Conservation (phyloP, 2,888 invertebrate genomes). For the Periphyllus acericola region DNA sequence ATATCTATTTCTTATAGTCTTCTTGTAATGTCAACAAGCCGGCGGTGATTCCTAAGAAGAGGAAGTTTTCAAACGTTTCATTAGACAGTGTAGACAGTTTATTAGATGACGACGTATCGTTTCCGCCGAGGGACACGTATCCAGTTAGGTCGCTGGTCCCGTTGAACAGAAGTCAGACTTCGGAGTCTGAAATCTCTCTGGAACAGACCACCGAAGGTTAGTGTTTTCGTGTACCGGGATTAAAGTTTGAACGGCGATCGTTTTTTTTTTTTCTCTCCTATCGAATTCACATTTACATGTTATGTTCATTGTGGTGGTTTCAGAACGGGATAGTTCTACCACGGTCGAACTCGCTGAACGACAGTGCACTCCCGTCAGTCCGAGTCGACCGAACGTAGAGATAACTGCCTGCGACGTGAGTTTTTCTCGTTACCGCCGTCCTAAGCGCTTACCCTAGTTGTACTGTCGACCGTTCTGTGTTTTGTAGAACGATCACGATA, state of each 20-base stretch:
- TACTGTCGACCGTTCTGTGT: neutral
- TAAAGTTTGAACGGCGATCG: neutral
- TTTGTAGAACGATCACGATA: constrained; percentile 50
- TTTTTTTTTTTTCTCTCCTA: too few relatives aligned
- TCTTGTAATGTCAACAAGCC: constrained; percentile 25
- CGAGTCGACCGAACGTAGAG: constrained; percentile 56
- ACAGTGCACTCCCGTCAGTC: constrained; percentile 50
- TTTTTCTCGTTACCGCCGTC: neutral
- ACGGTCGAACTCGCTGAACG: constrained; percentile 55
- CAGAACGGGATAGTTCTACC: constrained; percentile 57
- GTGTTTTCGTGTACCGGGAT: constrained; percentile 14
- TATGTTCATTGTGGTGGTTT: constrained; percentile 46
- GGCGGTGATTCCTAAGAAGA: constrained; percentile 48
- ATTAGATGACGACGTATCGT: neutral
- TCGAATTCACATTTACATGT: neutral
- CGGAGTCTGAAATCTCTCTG: constrained; percentile 47
- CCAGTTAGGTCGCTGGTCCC: neutral
- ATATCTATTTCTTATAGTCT: constrained; percentile 10
- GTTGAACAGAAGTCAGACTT: constrained; percentile 3
- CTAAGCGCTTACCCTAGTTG: neutral
- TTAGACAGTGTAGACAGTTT: constrained; percentile 36
- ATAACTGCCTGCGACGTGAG: constrained; percentile 58
- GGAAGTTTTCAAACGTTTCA: constrained; percentile 46
- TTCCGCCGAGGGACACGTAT: neutral
- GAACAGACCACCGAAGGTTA: constrained; percentile 42